Evolutionary conservation across 2,888 invertebrate species (phyloP).

Genomic region (Caenorhabditis japonica): DNA sequence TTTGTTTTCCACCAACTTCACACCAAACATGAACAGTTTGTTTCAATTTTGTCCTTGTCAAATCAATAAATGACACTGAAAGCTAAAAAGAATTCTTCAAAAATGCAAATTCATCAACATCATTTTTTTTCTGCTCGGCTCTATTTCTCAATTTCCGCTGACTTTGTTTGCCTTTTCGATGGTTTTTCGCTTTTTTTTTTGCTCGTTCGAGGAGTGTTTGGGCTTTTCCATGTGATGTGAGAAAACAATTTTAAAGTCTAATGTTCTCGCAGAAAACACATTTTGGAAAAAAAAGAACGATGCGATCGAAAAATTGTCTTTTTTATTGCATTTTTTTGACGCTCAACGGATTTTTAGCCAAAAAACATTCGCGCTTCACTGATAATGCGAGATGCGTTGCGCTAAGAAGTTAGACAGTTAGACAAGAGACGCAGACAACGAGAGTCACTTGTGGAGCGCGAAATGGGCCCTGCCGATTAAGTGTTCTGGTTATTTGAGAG

Average conservation of each 20-base stretch:
- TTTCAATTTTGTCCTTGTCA: background rate
- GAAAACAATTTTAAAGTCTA: background rate
- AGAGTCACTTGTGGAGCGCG: too few relatives aligned
- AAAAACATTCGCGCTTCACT: too few relatives aligned
- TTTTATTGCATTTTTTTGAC: too few relatives aligned
- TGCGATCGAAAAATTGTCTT: background rate
- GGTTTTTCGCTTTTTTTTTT: background rate
- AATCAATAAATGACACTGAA: background rate
- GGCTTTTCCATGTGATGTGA: too few relatives aligned
- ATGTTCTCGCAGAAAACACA: background rate
- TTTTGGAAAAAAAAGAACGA: too few relatives aligned
- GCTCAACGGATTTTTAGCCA: too few relatives aligned
- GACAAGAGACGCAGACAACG: too few relatives aligned
- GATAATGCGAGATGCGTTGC: too few relatives aligned
- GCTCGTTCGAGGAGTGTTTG: background rate
- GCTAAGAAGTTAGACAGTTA: too few relatives aligned
- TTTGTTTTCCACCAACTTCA: background rate
- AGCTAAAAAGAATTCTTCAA: background rate
- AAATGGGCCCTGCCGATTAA: too few relatives aligned
- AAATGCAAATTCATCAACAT: background rate
- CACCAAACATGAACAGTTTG: slow-evolving; percentile 9
- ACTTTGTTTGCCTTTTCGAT: slow-evolving; percentile 5
- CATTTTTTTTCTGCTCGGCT: background rate
- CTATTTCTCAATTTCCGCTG: background rate
- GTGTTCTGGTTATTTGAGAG: too few relatives aligned